Evolutionary conservation across 2,113 vertebrate genomes (phyloP).

Genomic region (Sphyrna mokarran): DNA sequence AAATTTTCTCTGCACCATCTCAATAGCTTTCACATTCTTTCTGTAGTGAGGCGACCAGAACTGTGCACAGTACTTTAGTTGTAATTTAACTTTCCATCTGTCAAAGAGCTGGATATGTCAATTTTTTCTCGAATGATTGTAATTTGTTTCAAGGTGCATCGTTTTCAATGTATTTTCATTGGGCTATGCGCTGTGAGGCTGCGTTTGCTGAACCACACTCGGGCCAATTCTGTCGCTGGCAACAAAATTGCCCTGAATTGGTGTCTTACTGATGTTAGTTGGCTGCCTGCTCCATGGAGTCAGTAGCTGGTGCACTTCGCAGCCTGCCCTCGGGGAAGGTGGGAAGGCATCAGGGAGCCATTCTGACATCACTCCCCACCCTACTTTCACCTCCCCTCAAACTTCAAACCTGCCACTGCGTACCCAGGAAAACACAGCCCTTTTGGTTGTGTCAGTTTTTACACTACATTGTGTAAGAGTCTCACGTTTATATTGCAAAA

Average conservation of each 20-base stretch:
- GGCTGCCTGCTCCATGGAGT: neutral
- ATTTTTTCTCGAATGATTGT: neutral
- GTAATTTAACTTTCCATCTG: too few relatives aligned
- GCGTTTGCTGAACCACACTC: neutral
- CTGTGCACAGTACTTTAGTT: too few relatives aligned
- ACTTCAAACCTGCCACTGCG: neutral
- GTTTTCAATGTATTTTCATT: neutral
- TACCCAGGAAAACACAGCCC: neutral
- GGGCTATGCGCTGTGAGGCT: neutral
- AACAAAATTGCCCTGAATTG: neutral
- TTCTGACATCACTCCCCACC: neutral
- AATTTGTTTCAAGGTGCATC: neutral
- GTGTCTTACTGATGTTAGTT: neutral
- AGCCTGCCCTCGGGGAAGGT: neutral
- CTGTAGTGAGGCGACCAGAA: too few relatives aligned
- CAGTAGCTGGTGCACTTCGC: neutral
- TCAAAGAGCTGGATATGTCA: too few relatives aligned
- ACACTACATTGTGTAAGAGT: neutral
- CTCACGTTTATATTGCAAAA: neutral
- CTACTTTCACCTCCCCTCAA: neutral
- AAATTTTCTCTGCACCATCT: too few relatives aligned
- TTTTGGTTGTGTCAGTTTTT: neutral
- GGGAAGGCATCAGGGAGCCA: neutral
- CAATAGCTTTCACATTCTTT: too few relatives aligned
- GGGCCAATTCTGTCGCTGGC: neutral